These are phyloP conservation scores for Pempheris klunzingeri DNA, from an alignment of 2,797 vertebrate species.

Conservation along the genomic window DNA sequence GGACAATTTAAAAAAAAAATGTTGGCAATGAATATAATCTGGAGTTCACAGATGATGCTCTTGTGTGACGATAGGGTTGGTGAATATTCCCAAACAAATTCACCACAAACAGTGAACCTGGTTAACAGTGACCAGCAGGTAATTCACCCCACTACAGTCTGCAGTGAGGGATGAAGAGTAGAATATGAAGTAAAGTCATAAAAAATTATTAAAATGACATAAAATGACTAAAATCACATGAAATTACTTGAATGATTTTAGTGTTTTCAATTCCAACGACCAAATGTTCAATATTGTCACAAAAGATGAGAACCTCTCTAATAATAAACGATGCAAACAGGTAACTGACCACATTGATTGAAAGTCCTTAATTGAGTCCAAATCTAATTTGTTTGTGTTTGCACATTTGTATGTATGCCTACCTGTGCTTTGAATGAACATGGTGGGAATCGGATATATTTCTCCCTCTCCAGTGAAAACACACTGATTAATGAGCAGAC, in stretches of 20 bases:
- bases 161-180: background rate
- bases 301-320: background rate
- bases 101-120: background rate
- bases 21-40: background rate
- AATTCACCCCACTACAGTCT: background rate
- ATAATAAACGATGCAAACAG: background rate
- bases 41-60: background rate
- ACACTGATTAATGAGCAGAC: constrained; percentile 75
- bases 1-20: too few relatives aligned
- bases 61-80: background rate
- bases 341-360: constrained; percentile 6
- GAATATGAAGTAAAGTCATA: background rate
- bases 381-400: constrained; percentile 43
- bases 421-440: constrained; percentile 50
- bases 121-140: background rate
- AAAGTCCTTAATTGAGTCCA: constrained; percentile 19
- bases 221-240: background rate
- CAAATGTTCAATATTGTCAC: background rate
- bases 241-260: constrained; percentile 9
- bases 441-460: constrained; percentile 15
- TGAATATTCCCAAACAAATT: background rate
- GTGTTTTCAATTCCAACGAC: background rate
- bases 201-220: background rate
- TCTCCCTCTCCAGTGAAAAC: constrained; percentile 51
- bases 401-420: constrained; percentile 22